These are phyloP conservation scores for Rhimphoctona megacephalus DNA, from an alignment of 2,888 invertebrate species.

Conservation along the genomic window DNA sequence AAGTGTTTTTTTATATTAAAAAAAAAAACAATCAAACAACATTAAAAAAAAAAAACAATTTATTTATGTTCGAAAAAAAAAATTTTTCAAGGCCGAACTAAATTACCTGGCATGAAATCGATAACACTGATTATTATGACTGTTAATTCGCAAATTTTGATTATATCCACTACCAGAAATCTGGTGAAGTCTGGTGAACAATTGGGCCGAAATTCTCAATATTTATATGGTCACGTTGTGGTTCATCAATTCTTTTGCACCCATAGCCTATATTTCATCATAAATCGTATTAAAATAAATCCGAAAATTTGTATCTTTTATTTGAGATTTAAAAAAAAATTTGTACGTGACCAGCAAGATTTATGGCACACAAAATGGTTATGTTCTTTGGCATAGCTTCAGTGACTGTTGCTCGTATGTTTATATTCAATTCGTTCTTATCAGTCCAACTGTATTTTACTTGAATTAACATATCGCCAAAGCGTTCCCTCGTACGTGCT, in stretches of 20 bases:
- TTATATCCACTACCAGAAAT: slow-evolving; percentile 86
- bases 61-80: too few relatives aligned
- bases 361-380: slow-evolving; percentile 88
- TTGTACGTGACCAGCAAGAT: slow-evolving; percentile 87
- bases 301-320: not conserved
- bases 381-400: slow-evolving; percentile 86
- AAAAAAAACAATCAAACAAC: too few relatives aligned
- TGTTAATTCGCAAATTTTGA: slow-evolving; percentile 85
- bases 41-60: too few relatives aligned
- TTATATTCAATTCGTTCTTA: slow-evolving; percentile 86
- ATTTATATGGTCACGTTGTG: slow-evolving; percentile 84
- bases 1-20: too few relatives aligned
- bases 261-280: slow-evolving; percentile 78
- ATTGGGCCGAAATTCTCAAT: slow-evolving; percentile 84
- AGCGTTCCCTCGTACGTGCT: slow-evolving; percentile 86
- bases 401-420: slow-evolving; percentile 86
- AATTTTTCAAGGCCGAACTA: not conserved
- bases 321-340: not conserved
- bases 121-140: slow-evolving; percentile 75
- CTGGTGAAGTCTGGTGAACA: slow-evolving; percentile 77
- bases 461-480: slow-evolving; percentile 86
- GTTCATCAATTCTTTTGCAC: slow-evolving; percentile 80
- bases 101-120: slow-evolving; percentile 82
- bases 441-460: slow-evolving; percentile 86
- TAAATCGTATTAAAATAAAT: not conserved